Evolutionary conservation across 1,140 invertebrate genomes (phyloP), one percentile per base, ranked within the genome.

Genomic region (Lutraria rhynchaena): DNA sequence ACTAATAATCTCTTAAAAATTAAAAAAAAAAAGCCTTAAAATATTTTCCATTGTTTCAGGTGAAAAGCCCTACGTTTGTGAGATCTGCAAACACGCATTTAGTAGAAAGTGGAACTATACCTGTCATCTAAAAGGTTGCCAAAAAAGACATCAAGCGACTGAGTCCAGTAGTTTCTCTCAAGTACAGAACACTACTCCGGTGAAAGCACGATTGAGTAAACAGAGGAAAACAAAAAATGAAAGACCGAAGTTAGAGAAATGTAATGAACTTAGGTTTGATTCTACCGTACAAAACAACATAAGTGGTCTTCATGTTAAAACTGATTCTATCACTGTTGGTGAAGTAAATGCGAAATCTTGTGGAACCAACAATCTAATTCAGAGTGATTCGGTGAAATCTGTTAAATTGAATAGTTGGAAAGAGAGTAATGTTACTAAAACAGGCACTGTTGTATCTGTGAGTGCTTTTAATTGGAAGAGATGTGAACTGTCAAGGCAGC

Each of bases 71-170:
- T 99, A 98, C 93, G 96, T 96, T 0, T 99, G 98, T 93, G 96
- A 99, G 93, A 98, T 96, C 69, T 98, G 98, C n/a, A 98, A 99
- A 92, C 99, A 99, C 92, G 98, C 98, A 17, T 99, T 98, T 92
- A 96, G 99, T 93, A 99, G 98, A 93, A 95, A 95, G 75, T 77
- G 75, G 75, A 77, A 77, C 61, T 77, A 77, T 44, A 77, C 75
- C 22, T 77, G 75, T 67, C 75, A 77, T 44, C 33, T 67, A 24
- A 77, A 77, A 37, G 75, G 75, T 31, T 77, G 75, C 31, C 44
- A 67, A 29, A 77, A 77, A 41, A n/a, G 75, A 13, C 49, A 71
- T 57, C 53, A 51, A 3, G 17, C 63, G 31, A 37, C 63, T 19
- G 29, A 67, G n/a, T 0, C 37, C 15, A 7, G 5, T 41, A 41